A percentile compares a stretch with the other conserved stretches of the same genome.
phyloP scores from a whole-genome alignment of 2,797 vertebrate species.

The Chaetophractus vellerosus region DNA sequence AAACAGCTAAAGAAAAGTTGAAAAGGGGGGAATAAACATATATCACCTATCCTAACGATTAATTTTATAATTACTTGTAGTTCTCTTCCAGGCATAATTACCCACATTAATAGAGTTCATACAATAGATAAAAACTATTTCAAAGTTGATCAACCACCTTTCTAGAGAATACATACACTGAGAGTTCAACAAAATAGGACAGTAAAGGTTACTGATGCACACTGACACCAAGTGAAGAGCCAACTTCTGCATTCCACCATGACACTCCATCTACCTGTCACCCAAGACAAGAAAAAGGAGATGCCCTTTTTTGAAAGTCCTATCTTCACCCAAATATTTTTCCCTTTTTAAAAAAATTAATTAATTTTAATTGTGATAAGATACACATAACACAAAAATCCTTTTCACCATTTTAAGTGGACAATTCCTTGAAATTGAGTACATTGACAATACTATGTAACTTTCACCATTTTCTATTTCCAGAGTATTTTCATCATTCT shows the following conservation, averaged over 20 bases:
- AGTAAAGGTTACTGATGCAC: background rate
- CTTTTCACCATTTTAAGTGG: no score
- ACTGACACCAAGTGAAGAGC: background rate
- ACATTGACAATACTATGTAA: no score
- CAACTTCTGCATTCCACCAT: background rate
- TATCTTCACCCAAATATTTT: background rate
- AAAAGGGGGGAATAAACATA: background rate
- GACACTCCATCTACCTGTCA: background rate
- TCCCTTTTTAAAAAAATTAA: no score
- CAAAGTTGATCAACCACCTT: conserved; percentile 47
- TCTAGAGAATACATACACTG: conserved; percentile 24
- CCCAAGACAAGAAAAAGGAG: background rate
- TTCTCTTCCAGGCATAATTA: conserved; percentile 61
- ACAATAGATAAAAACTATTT: conserved; percentile 23
- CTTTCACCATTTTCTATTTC: no score
- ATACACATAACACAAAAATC: no score
- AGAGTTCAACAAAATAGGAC: conserved; percentile 53
- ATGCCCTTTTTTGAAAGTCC: background rate
- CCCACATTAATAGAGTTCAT: conserved; percentile 7
- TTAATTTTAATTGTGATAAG: no score
- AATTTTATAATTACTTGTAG: conserved; percentile 40
- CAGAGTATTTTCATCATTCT: no score
- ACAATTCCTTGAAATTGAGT: no score
- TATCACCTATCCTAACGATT: conserved; percentile 26
- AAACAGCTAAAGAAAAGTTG: conserved; percentile 38